A percentile compares a stretch with the other conserved stretches of the same genome.
phyloP scores from a whole-genome alignment of 2,888 invertebrate genomes.

The Argyresthia albistria region DNA sequence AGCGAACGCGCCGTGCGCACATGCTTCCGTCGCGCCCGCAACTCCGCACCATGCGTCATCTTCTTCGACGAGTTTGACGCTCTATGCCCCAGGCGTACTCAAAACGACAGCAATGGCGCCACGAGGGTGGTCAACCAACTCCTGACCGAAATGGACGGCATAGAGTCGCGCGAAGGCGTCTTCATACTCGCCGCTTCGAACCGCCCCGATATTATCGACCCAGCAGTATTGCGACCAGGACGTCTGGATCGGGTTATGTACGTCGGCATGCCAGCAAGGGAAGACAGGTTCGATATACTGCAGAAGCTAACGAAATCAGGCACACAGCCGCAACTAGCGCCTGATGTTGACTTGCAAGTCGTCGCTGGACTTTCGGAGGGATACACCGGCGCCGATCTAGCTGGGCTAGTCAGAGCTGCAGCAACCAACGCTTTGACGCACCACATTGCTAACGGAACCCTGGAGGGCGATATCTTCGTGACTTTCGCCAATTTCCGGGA shows the following conservation, averaged over 20 bases:
- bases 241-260: slow-evolving; percentile 92
- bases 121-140: slow-evolving; percentile 96
- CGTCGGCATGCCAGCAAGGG: slow-evolving; percentile 86
- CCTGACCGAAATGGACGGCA: slow-evolving; percentile 98
- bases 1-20: slow-evolving; percentile 97
- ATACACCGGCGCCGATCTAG: slow-evolving; percentile 95
- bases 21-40: slow-evolving; percentile 94
- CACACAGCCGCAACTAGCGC: slow-evolving; percentile 80
- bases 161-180: slow-evolving; percentile 92
- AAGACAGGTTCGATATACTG: slow-evolving; percentile 90
- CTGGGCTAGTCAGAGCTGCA: slow-evolving; percentile 91
- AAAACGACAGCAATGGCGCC: slow-evolving; percentile 79
- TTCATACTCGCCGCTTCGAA: slow-evolving; percentile 97
- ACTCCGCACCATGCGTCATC: slow-evolving; percentile 97
- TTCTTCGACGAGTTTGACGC: slow-evolving; percentile 99
- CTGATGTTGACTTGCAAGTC: slow-evolving; percentile 82
- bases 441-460: slow-evolving; percentile 73
- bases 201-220: slow-evolving; percentile 96
- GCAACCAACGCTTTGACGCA: slow-evolving; percentile 86
- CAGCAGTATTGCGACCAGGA: slow-evolving; percentile 91
- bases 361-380: slow-evolving; percentile 81
- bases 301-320: slow-evolving; percentile 92
- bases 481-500: slow-evolving; percentile 80
- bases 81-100: slow-evolving; percentile 90
- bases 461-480: slow-evolving; percentile 74